Evolutionary conservation across 2,888 invertebrate genomes (phyloP).

Genomic region (Thumatha senex): DNA sequence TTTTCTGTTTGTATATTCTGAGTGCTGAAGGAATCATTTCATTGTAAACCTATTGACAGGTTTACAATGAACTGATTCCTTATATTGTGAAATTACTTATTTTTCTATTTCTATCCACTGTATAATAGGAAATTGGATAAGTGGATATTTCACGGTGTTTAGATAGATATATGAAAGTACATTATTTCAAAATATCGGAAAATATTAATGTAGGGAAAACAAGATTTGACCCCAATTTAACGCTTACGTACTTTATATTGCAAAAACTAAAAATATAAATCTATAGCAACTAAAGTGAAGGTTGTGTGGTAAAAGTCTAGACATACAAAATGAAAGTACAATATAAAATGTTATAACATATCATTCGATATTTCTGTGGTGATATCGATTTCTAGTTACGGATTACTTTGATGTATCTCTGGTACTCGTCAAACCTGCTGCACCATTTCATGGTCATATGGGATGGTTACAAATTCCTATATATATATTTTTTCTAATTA

Average conservation of each 20-base stretch:
- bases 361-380: not conserved
- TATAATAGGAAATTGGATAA: slow-evolving; percentile 35
- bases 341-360: not conserved
- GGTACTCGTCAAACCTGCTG: too few relatives aligned
- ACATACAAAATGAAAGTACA: not conserved
- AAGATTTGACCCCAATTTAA: too few relatives aligned
- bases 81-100: not conserved
- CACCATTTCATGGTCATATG: too few relatives aligned
- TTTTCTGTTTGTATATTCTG: too few relatives aligned
- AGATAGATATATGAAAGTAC: slow-evolving; percentile 1
- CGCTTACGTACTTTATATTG: too few relatives aligned
- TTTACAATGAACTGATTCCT: slow-evolving; percentile 8
- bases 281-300: not conserved
- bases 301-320: not conserved
- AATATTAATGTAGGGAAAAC: slow-evolving; percentile 2
- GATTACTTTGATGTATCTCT: not conserved
- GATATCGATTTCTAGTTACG: not conserved
- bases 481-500: too few relatives aligned
- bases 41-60: slow-evolving; percentile 30
- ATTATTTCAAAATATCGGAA: slow-evolving; percentile 17
- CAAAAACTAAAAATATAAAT: not conserved
- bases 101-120: slow-evolving; percentile 28
- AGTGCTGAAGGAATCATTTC: too few relatives aligned
- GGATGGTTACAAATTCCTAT: too few relatives aligned
- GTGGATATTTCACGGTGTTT: slow-evolving; percentile 11